Conservation (phyloP, 2,888 invertebrate species). For the Metellina segmentata region DNA sequence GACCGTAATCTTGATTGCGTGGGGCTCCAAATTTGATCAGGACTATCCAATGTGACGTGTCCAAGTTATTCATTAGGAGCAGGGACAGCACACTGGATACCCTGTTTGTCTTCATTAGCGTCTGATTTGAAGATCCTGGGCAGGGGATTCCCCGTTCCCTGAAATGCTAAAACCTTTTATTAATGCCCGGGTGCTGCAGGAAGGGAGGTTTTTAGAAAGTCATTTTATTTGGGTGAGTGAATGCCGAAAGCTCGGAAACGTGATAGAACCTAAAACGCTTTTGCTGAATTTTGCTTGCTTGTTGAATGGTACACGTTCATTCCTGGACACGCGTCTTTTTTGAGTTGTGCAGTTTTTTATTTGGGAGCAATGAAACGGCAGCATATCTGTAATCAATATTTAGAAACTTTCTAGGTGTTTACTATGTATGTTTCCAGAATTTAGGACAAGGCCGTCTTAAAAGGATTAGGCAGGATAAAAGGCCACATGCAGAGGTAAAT, state of each 20-base stretch:
- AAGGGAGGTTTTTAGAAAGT: constrained; percentile 17
- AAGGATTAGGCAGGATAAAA: too few relatives aligned
- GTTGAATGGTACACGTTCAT: too few relatives aligned
- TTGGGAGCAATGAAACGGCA: too few relatives aligned
- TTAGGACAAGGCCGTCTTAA: too few relatives aligned
- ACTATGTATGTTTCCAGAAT: too few relatives aligned
- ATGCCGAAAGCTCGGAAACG: neutral
- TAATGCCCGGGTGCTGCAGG: constrained; percentile 19
- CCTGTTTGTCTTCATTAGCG: constrained; percentile 76
- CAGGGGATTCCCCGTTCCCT: neutral
- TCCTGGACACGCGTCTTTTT: too few relatives aligned
- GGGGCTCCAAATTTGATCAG: constrained; percentile 74
- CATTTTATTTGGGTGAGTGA: constrained; percentile 27
- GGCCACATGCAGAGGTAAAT: too few relatives aligned
- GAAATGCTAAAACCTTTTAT: constrained; percentile 28
- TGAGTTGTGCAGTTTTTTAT: too few relatives aligned
- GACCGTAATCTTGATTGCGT: constrained; percentile 58
- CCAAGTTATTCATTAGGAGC: constrained; percentile 74
- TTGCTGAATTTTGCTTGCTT: too few relatives aligned
- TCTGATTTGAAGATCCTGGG: constrained; percentile 45
- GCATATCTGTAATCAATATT: too few relatives aligned
- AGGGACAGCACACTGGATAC: constrained; percentile 67
- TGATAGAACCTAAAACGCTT: neutral
- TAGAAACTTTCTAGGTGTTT: too few relatives aligned
- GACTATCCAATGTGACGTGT: constrained; percentile 69